A percentile compares a stretch with the other conserved stretches of the same genome.
Evolutionary conservation across 2,797 vertebrate species (phyloP).

Genomic region (Ateles fusciceps): DNA sequence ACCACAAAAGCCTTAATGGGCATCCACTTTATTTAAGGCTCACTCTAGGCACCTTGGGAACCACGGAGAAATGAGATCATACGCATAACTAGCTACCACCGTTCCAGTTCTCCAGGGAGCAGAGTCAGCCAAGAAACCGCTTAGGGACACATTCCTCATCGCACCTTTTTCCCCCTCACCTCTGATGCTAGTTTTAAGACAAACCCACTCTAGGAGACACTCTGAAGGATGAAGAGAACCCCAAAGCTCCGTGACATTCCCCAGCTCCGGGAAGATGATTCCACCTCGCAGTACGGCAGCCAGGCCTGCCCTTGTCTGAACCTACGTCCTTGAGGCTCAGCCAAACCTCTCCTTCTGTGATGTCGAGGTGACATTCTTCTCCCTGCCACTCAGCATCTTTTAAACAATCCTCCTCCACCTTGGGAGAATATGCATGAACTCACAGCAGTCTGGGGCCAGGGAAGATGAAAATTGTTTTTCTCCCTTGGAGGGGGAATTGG

Average conservation of each 20-base stretch:
- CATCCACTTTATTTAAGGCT: neutral
- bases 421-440: conserved; percentile 60
- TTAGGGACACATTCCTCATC: neutral
- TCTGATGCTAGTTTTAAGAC: conserved; percentile 2
- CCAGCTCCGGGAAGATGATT: neutral
- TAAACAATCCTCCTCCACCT: conserved; percentile 58
- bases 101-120: neutral
- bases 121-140: neutral
- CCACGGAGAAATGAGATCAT: neutral
- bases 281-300: neutral
- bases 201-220: neutral
- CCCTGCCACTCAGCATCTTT: conserved; percentile 77
- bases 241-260: neutral
- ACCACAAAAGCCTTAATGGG: neutral
- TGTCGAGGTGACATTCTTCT: conserved; percentile 72
- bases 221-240: neutral
- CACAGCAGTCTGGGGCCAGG: neutral
- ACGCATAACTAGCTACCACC: neutral
- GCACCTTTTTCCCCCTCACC: neutral
- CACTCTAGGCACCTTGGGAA: neutral
- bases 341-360: conserved; percentile 67
- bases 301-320: conserved; percentile 64
- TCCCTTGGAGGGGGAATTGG: neutral
- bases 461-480: conserved; percentile 19
- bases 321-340: conserved; percentile 68